Evolutionary conservation across 2,113 vertebrate genomes (phyloP).

Genomic region (Pteronura brasiliensis): DNA sequence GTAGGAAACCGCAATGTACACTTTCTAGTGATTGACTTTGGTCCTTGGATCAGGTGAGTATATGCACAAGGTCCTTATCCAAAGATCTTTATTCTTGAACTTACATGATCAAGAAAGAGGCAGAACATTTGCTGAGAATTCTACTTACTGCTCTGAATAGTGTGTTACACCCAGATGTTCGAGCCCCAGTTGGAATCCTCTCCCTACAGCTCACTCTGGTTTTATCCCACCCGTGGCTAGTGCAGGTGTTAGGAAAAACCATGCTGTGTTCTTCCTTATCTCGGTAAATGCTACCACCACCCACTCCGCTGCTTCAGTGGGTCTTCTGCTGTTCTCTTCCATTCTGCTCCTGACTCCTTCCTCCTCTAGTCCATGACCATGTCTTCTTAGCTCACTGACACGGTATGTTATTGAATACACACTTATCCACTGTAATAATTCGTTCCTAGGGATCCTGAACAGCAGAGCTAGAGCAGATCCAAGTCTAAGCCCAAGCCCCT

Average conservation of each 20-base stretch:
- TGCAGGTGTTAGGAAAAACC: background rate
- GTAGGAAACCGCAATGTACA: background rate
- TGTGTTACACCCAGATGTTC: background rate
- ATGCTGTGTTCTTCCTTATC: rapidly evolving
- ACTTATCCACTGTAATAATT: background rate
- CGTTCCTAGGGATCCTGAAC: background rate
- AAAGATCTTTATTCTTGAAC: background rate
- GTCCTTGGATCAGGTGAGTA: background rate
- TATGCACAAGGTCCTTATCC: rapidly evolving
- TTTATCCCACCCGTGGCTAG: background rate
- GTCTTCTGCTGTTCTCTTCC: background rate
- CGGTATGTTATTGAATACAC: rapidly evolving
- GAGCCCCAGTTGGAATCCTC: background rate
- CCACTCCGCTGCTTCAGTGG: rapidly evolving
- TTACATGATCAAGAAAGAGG: background rate
- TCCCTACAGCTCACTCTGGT: background rate
- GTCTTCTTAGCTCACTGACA: background rate
- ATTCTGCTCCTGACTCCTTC: rapidly evolving
- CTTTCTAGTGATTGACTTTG: background rate
- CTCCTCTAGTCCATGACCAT: rapidly evolving
- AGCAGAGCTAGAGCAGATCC: background rate
- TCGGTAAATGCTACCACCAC: rapidly evolving
- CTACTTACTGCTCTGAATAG: background rate
- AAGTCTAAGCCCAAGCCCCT: background rate
- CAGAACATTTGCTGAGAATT: background rate